These are phyloP conservation scores for Drosophila sucinea DNA, from an alignment of 1,140 invertebrate species.

Conservation along the genomic window DNA sequence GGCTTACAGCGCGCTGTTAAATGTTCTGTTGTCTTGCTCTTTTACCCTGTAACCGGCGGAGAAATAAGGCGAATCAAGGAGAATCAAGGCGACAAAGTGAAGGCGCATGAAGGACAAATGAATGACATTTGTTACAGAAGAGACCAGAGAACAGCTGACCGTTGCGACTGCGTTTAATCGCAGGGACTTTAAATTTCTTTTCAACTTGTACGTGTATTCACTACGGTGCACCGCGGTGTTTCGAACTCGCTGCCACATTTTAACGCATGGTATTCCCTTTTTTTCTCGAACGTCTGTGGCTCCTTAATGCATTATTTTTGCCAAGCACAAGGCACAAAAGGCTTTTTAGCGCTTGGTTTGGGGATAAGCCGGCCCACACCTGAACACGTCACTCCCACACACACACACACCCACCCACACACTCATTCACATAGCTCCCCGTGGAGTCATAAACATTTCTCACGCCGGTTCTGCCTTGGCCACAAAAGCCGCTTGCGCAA, in stretches of 20 bases:
- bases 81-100: too few relatives aligned
- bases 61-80: too few relatives aligned
- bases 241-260: too few relatives aligned
- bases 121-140: too few relatives aligned
- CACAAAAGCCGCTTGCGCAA: conserved; percentile 79
- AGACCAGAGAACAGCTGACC: too few relatives aligned
- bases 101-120: too few relatives aligned
- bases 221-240: too few relatives aligned
- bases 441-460: conserved; percentile 68
- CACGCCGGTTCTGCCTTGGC: conserved; percentile 27
- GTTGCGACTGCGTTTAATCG: too few relatives aligned
- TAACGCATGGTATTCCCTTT: background rate
- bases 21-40: background rate
- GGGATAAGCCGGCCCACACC: conserved; percentile 29
- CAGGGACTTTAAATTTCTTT: too few relatives aligned
- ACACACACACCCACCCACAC: conserved; percentile 1
- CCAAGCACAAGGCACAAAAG: conserved; percentile 40
- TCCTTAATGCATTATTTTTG: conserved; percentile 7
- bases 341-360: conserved; percentile 43
- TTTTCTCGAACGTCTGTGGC: background rate
- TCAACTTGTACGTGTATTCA: too few relatives aligned
- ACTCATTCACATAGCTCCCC: conserved; percentile 34
- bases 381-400: conserved; percentile 16
- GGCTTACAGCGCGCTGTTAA: background rate
- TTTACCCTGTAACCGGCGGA: background rate